Evolutionary conservation across 1,140 invertebrate species (phyloP).

Genomic region (Oedothorax gibbosus): DNA sequence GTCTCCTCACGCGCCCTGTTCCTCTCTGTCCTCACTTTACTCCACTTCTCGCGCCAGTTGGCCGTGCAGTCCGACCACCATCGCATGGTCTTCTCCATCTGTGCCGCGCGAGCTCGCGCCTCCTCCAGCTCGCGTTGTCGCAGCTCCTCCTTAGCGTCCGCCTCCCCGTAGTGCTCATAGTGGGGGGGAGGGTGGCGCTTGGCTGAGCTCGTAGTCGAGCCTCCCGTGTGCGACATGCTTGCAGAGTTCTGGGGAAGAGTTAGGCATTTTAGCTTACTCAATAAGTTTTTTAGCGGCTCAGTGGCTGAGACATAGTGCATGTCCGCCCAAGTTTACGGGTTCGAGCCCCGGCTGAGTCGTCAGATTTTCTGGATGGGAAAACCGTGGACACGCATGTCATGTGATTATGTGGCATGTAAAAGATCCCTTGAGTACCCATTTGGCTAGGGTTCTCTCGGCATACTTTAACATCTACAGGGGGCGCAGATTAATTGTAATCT

Average conservation of each 20-base stretch:
- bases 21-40: conserved; percentile 87
- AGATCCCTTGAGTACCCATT: too few relatives aligned
- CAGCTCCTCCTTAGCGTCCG: conserved; percentile 68
- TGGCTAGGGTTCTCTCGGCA: too few relatives aligned
- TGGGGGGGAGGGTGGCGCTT: conserved; percentile 53
- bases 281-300: too few relatives aligned
- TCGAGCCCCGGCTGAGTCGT: too few relatives aligned
- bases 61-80: conserved; percentile 96
- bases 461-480: too few relatives aligned
- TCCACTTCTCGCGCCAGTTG: conserved; percentile 96
- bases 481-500: too few relatives aligned
- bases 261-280: too few relatives aligned
- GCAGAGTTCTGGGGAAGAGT: background rate
- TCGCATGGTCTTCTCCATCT: conserved; percentile 99
- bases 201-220: conserved; percentile 13
- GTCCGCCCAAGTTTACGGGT: too few relatives aligned
- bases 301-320: too few relatives aligned
- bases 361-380: too few relatives aligned
- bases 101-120: conserved; percentile 87
- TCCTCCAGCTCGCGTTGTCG: conserved; percentile 86
- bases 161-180: conserved; percentile 66
- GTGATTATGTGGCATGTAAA: too few relatives aligned
- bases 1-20: conserved; percentile 89
- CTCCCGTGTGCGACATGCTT: conserved; percentile 24
- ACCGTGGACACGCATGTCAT: too few relatives aligned